Conservation (phyloP, 1,140 invertebrate species). For the Dendroctonus valens region DNA sequence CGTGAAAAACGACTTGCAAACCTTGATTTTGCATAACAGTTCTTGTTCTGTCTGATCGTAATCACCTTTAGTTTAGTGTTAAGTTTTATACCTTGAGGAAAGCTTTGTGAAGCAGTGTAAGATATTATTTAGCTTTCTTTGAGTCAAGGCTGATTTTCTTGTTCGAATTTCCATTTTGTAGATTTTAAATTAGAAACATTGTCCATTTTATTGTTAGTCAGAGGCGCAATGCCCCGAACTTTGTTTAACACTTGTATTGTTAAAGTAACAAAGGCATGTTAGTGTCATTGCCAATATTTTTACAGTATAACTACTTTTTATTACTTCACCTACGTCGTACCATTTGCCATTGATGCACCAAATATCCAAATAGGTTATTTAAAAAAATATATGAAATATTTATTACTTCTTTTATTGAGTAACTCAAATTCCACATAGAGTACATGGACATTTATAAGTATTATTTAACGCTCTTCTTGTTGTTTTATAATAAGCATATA, state of each 20-base stretch:
- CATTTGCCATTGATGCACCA: conserved; percentile 30
- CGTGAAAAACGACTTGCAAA: conserved; percentile 6
- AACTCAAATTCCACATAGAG: too few species aligned
- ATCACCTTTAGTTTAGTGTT: conserved; percentile 40
- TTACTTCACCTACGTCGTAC: conserved; percentile 7
- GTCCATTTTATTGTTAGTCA: conserved; percentile 33
- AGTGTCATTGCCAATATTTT: conserved; percentile 20
- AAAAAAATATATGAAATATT: conserved; percentile 4
- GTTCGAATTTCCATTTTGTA: conserved; percentile 27
- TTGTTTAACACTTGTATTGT: conserved; percentile 5
- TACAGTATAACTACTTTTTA: conserved; percentile 6
- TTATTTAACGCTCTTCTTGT: too few species aligned
- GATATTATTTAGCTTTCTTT: conserved; percentile 40
- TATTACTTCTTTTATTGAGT: background rate
- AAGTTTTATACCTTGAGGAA: conserved; percentile 30
- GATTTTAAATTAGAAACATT: conserved; percentile 25
- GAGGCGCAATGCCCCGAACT: background rate
- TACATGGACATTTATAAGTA: too few species aligned
- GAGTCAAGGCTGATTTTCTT: conserved; percentile 42
- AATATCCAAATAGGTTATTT: conserved; percentile 18
- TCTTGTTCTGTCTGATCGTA: conserved; percentile 29
- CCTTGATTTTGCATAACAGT: conserved; percentile 3
- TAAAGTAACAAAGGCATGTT: background rate
- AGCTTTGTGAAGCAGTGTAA: conserved; percentile 32
- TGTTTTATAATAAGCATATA: too few species aligned